Evolutionary conservation across 2,113 vertebrate species (phyloP).

Genomic region (Chionodraco myersi): DNA sequence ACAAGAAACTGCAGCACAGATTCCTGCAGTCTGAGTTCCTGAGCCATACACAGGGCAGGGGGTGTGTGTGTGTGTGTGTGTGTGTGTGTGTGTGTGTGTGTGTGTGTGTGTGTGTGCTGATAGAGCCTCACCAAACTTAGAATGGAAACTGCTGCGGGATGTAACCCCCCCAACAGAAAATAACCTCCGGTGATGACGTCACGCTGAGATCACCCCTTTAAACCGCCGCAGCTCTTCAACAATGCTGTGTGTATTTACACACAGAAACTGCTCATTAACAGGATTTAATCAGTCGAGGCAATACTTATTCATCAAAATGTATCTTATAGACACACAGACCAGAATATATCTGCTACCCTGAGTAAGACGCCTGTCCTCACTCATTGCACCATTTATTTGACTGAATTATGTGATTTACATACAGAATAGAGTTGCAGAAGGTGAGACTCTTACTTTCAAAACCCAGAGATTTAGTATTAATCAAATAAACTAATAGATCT

Average conservation of each 20-base stretch:
- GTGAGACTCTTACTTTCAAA: background rate
- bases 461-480: background rate
- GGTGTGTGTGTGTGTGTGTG: constrained; percentile 9
- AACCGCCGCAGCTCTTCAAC: background rate
- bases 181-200: constrained; percentile 52
- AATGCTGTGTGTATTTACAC: background rate
- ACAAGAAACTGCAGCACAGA: constrained; percentile 53
- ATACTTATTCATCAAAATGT: background rate
- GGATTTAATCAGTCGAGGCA: too few species aligned
- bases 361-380: background rate
- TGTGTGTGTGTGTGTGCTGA: constrained; percentile 19
- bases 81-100: constrained; percentile 14
- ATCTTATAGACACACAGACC: background rate
- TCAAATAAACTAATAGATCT: too few species aligned
- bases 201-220: constrained; percentile 35
- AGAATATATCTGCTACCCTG: background rate
- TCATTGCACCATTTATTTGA: background rate
- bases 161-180: constrained; percentile 39
- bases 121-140: constrained; percentile 74
- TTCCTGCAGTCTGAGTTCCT: constrained; percentile 68
- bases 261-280: background rate
- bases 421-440: background rate
- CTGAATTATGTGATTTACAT: background rate
- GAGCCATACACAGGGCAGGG: background rate
- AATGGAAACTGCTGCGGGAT: constrained; percentile 68